Percentiles rank a stretch among this genome's conserved stretches.
Conservation (phyloP, 2,888 invertebrate genomes). For the Noctua fimbriata region DNA sequence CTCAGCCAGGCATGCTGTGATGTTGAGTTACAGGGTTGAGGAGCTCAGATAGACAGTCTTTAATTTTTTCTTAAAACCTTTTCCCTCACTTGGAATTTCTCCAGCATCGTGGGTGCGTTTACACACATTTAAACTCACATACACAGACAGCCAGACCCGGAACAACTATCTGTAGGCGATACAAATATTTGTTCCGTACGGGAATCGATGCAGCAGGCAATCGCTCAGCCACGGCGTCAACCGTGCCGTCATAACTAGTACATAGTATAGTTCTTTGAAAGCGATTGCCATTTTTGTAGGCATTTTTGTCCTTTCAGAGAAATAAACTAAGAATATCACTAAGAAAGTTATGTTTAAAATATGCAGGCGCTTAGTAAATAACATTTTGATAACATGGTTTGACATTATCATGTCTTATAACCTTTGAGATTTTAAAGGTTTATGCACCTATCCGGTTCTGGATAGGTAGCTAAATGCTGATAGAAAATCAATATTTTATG, state of each 20-base stretch:
- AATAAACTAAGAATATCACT: neutral
- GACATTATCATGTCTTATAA: conserved; percentile 59
- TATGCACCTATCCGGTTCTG: conserved; percentile 40
- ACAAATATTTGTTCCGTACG: no score
- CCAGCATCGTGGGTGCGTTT: no score
- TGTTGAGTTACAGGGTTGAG: neutral
- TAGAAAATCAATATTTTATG: conserved; percentile 4
- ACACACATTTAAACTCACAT: no score
- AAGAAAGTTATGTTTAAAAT: neutral
- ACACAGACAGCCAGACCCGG: no score
- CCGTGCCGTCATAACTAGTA: no score
- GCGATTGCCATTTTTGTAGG: neutral
- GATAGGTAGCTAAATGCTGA: conserved; percentile 15
- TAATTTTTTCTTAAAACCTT: neutral
- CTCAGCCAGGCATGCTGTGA: neutral
- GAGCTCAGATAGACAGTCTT: neutral
- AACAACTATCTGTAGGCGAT: no score
- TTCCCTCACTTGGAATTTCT: no score
- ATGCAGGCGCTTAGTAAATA: conserved; percentile 7
- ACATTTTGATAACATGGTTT: conserved; percentile 29
- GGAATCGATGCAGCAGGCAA: no score
- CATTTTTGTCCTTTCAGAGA: neutral
- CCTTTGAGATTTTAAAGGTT: conserved; percentile 59
- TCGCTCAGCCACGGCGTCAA: no score
- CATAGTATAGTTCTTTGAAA: neutral